phyloP scores from a whole-genome alignment of 2,888 invertebrate species.

The Cryptocheilus praepositus region DNA sequence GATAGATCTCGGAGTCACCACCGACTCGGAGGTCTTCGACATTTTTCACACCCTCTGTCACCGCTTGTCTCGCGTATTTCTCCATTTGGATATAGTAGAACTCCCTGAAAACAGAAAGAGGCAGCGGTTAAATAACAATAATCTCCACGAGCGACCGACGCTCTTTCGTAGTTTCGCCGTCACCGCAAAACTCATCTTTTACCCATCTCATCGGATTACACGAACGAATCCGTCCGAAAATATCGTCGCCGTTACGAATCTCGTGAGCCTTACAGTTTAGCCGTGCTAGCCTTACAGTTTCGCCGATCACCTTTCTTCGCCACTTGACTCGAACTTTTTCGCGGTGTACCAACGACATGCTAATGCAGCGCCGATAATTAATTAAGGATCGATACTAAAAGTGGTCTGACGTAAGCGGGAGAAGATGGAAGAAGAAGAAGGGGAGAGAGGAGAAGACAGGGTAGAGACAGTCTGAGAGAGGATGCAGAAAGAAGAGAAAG shows the following conservation, averaged over 20 bases:
- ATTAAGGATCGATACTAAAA: constrained; percentile 62
- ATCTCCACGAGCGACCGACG: no score
- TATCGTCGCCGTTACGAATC: no score
- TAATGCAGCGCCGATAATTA: constrained; percentile 60
- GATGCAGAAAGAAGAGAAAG: constrained; percentile 3
- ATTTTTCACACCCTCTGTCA: constrained; percentile 96
- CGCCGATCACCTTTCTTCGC: constrained; percentile 30
- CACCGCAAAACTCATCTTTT: no score
- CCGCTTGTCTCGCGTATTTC: constrained; percentile 98
- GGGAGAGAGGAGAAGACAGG: constrained; percentile 23
- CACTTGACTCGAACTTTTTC: constrained; percentile 12
- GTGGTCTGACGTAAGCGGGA: constrained; percentile 57
- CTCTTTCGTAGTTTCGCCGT: no score
- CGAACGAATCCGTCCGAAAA: not conserved
- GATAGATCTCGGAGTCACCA: constrained; percentile 96
- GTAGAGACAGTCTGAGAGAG: constrained; percentile 16
- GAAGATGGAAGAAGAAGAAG: constrained; percentile 42
- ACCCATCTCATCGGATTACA: not conserved
- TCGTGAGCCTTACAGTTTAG: not conserved
- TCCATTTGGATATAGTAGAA: constrained; percentile 99
- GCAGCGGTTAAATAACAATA: not conserved
- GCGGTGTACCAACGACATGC: constrained; percentile 33
- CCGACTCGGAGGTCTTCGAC: constrained; percentile 95
- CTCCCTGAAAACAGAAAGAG: constrained; percentile 84
- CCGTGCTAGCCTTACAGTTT: constrained; percentile 1